Conservation (phyloP, 2,888 invertebrate genomes). For the Machimus atricapillus region DNA sequence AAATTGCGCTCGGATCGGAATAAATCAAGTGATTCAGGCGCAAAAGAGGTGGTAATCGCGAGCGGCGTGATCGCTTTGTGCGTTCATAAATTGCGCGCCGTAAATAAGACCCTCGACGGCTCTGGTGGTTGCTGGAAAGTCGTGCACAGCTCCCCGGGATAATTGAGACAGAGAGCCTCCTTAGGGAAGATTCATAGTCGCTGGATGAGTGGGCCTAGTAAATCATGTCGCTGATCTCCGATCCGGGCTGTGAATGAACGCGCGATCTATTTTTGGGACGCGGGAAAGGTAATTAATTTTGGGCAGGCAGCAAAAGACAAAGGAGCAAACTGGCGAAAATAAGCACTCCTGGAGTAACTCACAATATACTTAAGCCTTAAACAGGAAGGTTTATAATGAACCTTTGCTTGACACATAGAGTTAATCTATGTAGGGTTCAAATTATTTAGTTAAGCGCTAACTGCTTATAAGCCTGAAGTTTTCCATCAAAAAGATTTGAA, state of each 20-base stretch:
- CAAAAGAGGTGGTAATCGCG: constrained; percentile 7
- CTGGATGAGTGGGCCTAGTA: constrained; percentile 24
- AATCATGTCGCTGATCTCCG: constrained; percentile 28
- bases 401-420: too few relatives aligned
- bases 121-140: not conserved
- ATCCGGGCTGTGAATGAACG: constrained; percentile 21
- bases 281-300: not conserved
- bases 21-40: constrained; percentile 29
- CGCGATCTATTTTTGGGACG: not conserved
- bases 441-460: too few relatives aligned
- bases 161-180: constrained; percentile 15
- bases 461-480: too few relatives aligned
- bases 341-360: not conserved
- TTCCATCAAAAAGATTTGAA: too few relatives aligned
- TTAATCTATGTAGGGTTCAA: too few relatives aligned
- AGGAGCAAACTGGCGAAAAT: not conserved
- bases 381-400: too few relatives aligned
- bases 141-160: not conserved
- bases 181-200: constrained; percentile 17
- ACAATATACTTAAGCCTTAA: too few relatives aligned
- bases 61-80: not conserved
- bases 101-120: constrained; percentile 1
- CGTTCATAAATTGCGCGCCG: constrained; percentile 12
- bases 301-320: not conserved
- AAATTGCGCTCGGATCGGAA: constrained; percentile 26